Percentiles rank a stretch among this genome's conserved stretches.
Conservation (phyloP, 2,113 vertebrate genomes). For the Anhinga anhinga region DNA sequence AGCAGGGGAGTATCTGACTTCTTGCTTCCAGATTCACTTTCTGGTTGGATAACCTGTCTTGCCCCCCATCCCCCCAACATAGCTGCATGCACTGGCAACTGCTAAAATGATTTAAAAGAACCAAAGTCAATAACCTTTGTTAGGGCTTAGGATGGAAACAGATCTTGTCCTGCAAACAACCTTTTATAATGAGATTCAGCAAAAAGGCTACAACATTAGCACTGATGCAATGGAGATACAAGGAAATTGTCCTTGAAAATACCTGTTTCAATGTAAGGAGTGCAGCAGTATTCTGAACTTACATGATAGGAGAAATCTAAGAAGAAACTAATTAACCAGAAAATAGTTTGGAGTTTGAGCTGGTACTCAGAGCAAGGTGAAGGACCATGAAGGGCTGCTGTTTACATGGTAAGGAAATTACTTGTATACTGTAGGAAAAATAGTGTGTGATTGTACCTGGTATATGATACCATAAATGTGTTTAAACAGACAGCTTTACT, state of each 20-base stretch:
- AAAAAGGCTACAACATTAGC: background rate
- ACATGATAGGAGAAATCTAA: background rate
- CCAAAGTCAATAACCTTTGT: background rate
- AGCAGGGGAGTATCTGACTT: background rate
- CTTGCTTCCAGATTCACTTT: background rate
- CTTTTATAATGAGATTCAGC: background rate
- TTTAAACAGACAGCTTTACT: background rate
- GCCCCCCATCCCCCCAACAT: accelerated
- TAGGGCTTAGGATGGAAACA: background rate
- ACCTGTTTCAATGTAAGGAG: background rate
- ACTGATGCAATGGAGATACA: background rate
- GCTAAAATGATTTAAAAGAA: background rate
- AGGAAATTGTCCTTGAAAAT: background rate
- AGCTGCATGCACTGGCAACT: background rate
- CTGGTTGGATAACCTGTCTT: background rate
- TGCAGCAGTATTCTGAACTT: background rate
- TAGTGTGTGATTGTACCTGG: background rate
- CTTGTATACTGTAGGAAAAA: background rate
- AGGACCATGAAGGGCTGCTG: background rate
- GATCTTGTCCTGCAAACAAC: background rate
- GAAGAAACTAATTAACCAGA: background rate
- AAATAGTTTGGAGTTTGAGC: background rate
- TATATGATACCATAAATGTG: background rate
- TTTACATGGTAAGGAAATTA: background rate
- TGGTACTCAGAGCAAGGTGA: background rate